phyloP scores from a whole-genome alignment of 2,888 invertebrate species.

The Petrolisthes cinctipes region DNA sequence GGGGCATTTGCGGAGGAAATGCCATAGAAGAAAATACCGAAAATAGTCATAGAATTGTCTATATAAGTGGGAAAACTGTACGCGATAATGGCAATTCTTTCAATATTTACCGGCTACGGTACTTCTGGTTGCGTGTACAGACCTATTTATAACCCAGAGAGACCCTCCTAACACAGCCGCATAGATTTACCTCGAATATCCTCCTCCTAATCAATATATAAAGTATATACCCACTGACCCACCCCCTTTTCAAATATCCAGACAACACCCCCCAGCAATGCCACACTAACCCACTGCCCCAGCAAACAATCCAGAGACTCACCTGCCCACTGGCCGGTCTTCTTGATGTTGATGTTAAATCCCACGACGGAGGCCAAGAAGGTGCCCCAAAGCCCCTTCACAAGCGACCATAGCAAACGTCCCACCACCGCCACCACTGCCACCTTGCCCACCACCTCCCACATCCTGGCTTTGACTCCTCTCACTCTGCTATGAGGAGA shows the following conservation, averaged over 20 bases:
- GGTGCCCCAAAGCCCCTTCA: background rate
- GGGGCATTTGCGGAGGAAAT: too few relatives aligned
- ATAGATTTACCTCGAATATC: too few relatives aligned
- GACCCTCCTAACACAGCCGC: too few relatives aligned
- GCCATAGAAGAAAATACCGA: background rate
- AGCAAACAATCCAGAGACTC: background rate
- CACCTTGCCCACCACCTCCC: background rate
- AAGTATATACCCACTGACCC: background rate
- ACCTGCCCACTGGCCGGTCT: background rate
- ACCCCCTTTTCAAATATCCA: background rate
- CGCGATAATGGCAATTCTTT: too few relatives aligned
- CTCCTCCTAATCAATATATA: too few relatives aligned
- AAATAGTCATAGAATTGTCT: background rate
- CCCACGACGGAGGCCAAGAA: background rate
- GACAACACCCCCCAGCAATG: too few relatives aligned
- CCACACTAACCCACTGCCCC: too few relatives aligned
- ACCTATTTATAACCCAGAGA: too few relatives aligned
- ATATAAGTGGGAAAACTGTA: too few relatives aligned
- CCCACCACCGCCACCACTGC: background rate
- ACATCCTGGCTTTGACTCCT: background rate
- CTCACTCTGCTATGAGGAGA: conserved; percentile 8
- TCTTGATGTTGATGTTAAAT: background rate
- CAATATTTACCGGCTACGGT: too few relatives aligned
- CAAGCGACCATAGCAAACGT: background rate
- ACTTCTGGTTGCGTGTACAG: too few relatives aligned